A percentile compares a stretch with the other conserved stretches of the same genome.
Evolutionary conservation across 2,113 vertebrate species (phyloP).

Genomic region (Formicarius rufipectus): DNA sequence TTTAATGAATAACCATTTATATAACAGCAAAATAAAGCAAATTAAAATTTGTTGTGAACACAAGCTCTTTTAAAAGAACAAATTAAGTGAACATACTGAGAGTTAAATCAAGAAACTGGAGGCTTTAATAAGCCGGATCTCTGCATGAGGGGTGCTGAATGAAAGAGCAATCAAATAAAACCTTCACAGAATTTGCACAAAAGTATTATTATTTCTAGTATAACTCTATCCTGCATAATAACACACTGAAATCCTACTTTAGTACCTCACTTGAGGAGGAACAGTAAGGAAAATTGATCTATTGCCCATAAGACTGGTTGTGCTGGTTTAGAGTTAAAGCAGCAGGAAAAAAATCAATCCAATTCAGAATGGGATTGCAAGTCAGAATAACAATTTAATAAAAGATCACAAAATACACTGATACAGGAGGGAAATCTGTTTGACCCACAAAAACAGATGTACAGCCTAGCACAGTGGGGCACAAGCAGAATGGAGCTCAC

Average conservation of each 20-base stretch:
- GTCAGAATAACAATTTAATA: no score
- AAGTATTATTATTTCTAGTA: background rate
- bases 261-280: slow-evolving; percentile 5
- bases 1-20: slow-evolving; percentile 51
- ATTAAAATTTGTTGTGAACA: slow-evolving; percentile 43
- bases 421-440: no score
- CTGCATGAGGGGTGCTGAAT: background rate
- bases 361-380: no score
- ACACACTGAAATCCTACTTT: background rate
- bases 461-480: no score
- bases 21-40: slow-evolving; percentile 17
- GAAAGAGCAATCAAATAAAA: background rate
- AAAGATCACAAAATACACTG: no score
- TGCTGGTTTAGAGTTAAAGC: no score
- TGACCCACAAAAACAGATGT: no score
- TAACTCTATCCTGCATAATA: background rate
- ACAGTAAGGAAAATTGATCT: background rate
- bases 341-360: no score
- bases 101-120: slow-evolving; percentile 6
- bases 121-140: slow-evolving; percentile 4
- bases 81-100: slow-evolving; percentile 23
- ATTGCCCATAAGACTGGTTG: background rate
- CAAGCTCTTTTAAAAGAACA: slow-evolving; percentile 27
- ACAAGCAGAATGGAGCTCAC: no score
- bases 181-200: background rate